These are phyloP conservation scores for Dendrocincla tyrannina DNA, from an alignment of 2,797 vertebrate species.

Conservation along the genomic window DNA sequence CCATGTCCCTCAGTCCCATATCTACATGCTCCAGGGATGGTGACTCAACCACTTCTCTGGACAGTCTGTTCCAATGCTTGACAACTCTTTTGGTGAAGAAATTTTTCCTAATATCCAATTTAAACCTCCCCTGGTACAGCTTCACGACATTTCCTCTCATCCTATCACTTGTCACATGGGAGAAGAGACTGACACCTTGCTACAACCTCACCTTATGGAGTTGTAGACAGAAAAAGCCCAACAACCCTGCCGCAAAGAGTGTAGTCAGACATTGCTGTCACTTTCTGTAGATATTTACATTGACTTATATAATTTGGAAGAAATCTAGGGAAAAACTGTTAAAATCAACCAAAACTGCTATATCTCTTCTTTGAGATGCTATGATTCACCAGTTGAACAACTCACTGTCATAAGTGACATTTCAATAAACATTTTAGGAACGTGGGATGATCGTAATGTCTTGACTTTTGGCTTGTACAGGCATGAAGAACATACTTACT, in stretches of 20 bases:
- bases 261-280: background rate
- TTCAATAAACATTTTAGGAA: background rate
- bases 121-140: background rate
- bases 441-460: background rate
- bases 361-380: background rate
- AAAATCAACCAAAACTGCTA: background rate
- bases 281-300: background rate
- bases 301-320: background rate
- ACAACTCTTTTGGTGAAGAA: background rate
- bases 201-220: background rate
- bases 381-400: background rate
- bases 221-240: rapidly evolving
- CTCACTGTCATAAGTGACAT: background rate
- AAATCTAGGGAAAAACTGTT: background rate
- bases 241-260: rapidly evolving
- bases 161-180: background rate
- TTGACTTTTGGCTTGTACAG: background rate
- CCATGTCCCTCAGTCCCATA: background rate
- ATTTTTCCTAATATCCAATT: background rate
- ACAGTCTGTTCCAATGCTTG: background rate
- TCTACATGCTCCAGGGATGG: background rate
- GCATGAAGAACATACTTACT: background rate
- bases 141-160: background rate
- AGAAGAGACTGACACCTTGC: background rate
- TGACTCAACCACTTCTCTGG: background rate